Percentiles rank a stretch among this genome's conserved stretches.
Conservation (phyloP, 2,113 vertebrate genomes). For the Ictalurus punctatus region DNA sequence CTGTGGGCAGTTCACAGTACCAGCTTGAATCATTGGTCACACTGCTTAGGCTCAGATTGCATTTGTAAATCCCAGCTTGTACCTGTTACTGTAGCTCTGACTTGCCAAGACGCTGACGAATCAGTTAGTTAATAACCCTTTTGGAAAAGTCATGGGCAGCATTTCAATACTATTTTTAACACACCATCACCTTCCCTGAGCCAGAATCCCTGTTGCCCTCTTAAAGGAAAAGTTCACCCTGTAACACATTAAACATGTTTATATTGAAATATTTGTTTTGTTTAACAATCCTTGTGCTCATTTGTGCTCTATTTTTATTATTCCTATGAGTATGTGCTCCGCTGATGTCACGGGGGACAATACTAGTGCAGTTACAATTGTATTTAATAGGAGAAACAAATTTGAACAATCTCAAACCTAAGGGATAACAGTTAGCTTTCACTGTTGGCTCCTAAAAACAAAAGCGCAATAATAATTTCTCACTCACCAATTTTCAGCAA, state of each 20-base stretch:
- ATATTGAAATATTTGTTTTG: background rate
- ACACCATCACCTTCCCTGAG: background rate
- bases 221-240: background rate
- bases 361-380: background rate
- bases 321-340: background rate
- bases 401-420: background rate
- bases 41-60: slow-evolving; percentile 26
- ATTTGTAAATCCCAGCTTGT: background rate
- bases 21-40: background rate
- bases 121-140: background rate
- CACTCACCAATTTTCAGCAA: background rate
- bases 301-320: background rate
- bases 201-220: background rate
- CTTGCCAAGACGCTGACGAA: slow-evolving; percentile 1
- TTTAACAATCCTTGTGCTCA: background rate
- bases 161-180: slow-evolving; percentile 19
- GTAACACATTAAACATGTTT: background rate
- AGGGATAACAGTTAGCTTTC: background rate
- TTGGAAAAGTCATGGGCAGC: background rate
- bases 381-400: background rate
- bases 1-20: slow-evolving; percentile 9
- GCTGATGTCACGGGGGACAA: background rate
- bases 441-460: background rate
- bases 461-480: background rate
- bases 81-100: slow-evolving; percentile 9